Base-by-base conservation (phyloP, 2,888 invertebrate species). In the Melanchra persicariae region DNA sequence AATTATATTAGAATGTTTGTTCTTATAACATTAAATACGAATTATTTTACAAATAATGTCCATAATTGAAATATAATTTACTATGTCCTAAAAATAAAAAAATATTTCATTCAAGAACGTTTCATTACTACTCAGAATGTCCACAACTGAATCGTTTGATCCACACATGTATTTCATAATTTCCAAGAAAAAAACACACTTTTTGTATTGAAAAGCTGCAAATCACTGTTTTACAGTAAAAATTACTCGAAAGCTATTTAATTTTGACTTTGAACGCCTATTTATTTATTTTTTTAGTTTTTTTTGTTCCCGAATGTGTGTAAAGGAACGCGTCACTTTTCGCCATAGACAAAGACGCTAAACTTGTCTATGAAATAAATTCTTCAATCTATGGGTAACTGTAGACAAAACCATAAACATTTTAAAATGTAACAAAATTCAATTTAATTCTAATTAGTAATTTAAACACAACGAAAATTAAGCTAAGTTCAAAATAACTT, bases 31-130 rank as follows among this genome's bases (percentile, higher is more conserved):
- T 89, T 91, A 91, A 92, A 89, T 90, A 86, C 87, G 87, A 91
- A 90, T 88, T 92, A 93, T 92, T 94, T 93, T 91, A 93, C 90
- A 92, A 94, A 90, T 94, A 95, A 89, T 93, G 93, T 92, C 93
- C 93, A 91, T 93, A 93, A 93, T 93, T 93, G 93, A 94, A 94
- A 93, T 92, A 84, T 92, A 94, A 91, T 95, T 95, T 94, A 94
- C 94, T 93, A 93, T 94, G 91, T 91, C 93, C 91, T 90, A 93
- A 93, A 94, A 94, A 91, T 93, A 92, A 94, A 95, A 94, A 95
- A 94, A 93, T 90, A 91, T 89, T 93, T 94, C 94, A 95, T 95
- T 94, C 92, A 94, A 88, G 81, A 88, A 93, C 94, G 94, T 95
- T 95, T 93, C 95, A 87, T 93, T 94, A 89, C 87, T 83, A 85